Evolutionary conservation across 2,797 vertebrate genomes (phyloP).

Genomic region (Anolis apletophallus): DNA sequence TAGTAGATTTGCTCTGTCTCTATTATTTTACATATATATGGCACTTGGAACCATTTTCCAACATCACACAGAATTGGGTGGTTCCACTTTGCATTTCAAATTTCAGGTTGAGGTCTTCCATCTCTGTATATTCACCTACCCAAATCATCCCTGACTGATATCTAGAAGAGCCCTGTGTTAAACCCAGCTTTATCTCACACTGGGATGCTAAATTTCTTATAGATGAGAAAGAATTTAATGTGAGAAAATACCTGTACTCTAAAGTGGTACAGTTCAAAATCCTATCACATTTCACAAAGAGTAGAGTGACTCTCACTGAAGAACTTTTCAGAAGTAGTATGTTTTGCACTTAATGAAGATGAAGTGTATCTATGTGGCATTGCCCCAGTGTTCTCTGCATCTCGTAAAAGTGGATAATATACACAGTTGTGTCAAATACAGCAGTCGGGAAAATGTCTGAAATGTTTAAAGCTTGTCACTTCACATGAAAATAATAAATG

Average conservation of each 20-base stretch:
- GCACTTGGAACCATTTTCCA: neutral
- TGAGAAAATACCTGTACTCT: neutral
- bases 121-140: neutral
- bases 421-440: constrained; percentile 39
- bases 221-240: too few species aligned
- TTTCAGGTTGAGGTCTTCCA: neutral
- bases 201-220: too few species aligned
- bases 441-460: constrained; percentile 52
- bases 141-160: neutral
- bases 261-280: neutral
- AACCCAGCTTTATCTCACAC: neutral
- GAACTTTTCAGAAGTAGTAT: constrained; percentile 41
- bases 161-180: neutral
- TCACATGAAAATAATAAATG: constrained; percentile 56
- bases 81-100: neutral
- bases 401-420: constrained; percentile 52
- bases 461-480: constrained; percentile 61
- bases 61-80: neutral
- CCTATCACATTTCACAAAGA: neutral
- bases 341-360: constrained; percentile 45
- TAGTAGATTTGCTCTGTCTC: neutral
- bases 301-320: neutral
- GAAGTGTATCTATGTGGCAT: constrained; percentile 8
- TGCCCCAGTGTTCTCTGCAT: neutral
- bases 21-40: neutral